phyloP scores from a whole-genome alignment of 1,140 invertebrate species.

The Acromyrmex heyeri region DNA sequence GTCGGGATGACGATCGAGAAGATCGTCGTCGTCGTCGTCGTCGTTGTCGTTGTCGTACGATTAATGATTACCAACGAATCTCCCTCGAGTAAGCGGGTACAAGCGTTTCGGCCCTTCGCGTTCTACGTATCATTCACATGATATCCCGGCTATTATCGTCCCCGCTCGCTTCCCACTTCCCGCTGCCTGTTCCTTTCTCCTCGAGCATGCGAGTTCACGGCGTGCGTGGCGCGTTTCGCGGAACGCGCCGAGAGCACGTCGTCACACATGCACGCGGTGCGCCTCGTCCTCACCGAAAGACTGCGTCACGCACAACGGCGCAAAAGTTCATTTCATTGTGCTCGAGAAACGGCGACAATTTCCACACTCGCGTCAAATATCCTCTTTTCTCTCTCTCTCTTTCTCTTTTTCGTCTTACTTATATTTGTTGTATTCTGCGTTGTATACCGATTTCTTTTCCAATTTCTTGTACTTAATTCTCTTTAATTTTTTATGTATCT shows the following conservation, averaged over 20 bases:
- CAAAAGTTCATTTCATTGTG: conserved; percentile 20
- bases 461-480: too few relatives aligned
- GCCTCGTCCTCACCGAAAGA: conserved; percentile 1
- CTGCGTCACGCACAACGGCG: conserved; percentile 19
- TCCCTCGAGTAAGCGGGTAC: conserved; percentile 5
- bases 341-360: background rate
- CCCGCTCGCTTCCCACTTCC: background rate
- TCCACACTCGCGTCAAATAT: conserved; percentile 7
- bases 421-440: too few relatives aligned
- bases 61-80: background rate
- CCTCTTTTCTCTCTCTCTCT: background rate
- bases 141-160: conserved; percentile 3
- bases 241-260: background rate
- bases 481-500: too few relatives aligned
- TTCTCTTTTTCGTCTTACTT: background rate
- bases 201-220: conserved; percentile 23
- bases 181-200: conserved; percentile 11
- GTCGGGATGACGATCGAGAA: conserved; percentile 46
- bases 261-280: background rate
- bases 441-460: too few relatives aligned
- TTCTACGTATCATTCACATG: conserved; percentile 66
- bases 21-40: conserved; percentile 27
- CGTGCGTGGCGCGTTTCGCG: background rate
- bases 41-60: conserved; percentile 39
- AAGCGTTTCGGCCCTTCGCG: conserved; percentile 18